Evolutionary conservation across 1,140 invertebrate genomes (phyloP), one percentile per base, ranked within the genome.

Genomic region (Pseudoatta argentina): DNA sequence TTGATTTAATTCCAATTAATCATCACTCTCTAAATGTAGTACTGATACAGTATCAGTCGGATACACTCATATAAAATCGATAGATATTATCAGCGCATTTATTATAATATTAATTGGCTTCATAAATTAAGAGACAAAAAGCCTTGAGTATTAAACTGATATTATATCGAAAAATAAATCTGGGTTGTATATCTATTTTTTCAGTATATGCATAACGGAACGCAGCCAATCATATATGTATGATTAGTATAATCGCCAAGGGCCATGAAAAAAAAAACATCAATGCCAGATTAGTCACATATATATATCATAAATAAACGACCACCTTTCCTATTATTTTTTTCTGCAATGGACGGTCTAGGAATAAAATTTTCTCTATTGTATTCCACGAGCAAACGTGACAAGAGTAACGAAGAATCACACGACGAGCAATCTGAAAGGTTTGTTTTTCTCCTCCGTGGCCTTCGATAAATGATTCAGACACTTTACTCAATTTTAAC

Each of bases 391-490:
- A 83, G 44, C 7, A 55, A 79, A 55, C 82, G 69, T 64, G 73
- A 85, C 72, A 34, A 39, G 59, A 85, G 59, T 48, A 64, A 53
- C 48, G 30, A 73, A 64, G 59, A 77, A 30, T 59, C 78, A 27
- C 27, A 44, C 44, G 79, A 83, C 3, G 55, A 61, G 27, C 21
- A 59, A 66, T 57, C 48, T 77, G 59, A 78, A 78, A 78, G 73
- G 75, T 78, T 85, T 85, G 61, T 85, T 85, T 85, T 85, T 78
- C 82, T 78, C 7, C 39, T 53, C 61, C 71, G n/a, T 78, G 82
- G 44, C 82, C 82, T 78, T 85, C 82, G 61, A 85, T 85, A 85
- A 85, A 66, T 78, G 82, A 85, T 85, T 78, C 82, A 78, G 61
- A 55, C 82, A 85, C 82, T 85, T 66, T 53, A 24, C 59, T 85